These are phyloP conservation scores for Micromesistius poutassou DNA, from an alignment of 2,797 vertebrate species.

Conservation along the genomic window DNA sequence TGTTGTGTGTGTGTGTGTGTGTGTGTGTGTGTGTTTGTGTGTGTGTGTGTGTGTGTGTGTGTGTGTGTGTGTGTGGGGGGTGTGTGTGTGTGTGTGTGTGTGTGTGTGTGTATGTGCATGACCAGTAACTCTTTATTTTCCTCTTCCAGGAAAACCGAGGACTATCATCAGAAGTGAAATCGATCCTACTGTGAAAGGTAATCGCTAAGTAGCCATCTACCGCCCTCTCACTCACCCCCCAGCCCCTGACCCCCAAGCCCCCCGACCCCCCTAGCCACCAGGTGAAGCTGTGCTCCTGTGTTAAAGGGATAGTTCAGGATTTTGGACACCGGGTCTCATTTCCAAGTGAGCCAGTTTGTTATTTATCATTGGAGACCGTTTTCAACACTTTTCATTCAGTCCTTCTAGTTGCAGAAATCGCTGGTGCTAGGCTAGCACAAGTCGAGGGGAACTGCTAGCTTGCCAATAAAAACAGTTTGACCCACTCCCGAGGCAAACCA, in stretches of 20 bases:
- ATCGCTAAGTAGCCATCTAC: background rate
- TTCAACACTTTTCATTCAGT: too few relatives aligned
- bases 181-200: slow-evolving; percentile 80
- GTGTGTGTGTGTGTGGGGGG: background rate
- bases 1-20: background rate
- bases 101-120: slow-evolving; percentile 5
- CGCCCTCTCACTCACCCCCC: background rate
- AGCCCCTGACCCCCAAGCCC: background rate
- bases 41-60: slow-evolving; percentile 10
- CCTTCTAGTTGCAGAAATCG: too few relatives aligned
- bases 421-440: too few relatives aligned
- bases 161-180: slow-evolving; percentile 80
- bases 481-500: too few relatives aligned
- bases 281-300: slow-evolving; percentile 8
- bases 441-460: too few relatives aligned
- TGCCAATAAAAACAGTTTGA: too few relatives aligned
- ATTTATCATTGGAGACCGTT: too few relatives aligned
- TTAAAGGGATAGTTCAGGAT: too few relatives aligned
- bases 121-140: background rate
- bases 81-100: slow-evolving; percentile 11
- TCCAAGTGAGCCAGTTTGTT: too few relatives aligned
- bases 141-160: slow-evolving; percentile 79
- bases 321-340: too few relatives aligned
- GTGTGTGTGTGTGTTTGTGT: slow-evolving; percentile 8
- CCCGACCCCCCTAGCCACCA: background rate